Base-by-base conservation (phyloP, 2,888 invertebrate species). In the Aspidiotus rigidus region DNA sequence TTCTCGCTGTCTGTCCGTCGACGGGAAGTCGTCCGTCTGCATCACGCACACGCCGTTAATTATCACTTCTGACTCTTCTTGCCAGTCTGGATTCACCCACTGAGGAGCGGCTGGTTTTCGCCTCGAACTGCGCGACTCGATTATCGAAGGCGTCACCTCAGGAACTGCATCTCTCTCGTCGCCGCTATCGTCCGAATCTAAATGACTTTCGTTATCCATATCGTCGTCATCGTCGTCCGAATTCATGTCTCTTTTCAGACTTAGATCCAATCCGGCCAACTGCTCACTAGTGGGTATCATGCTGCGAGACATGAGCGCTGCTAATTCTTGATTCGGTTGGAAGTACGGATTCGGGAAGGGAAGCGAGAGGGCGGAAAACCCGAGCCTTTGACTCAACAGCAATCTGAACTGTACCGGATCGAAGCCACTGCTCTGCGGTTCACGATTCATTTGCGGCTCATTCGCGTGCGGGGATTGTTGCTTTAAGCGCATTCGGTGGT, bases 401-500 rank as follows among this genome's bases (percentile, higher is more conserved):
- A 93, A 82, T 75, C 93, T 84, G 80, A 94, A 94, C 79, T 93
- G 93, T 73, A 92, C 90, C 40, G 93, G 93, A 79, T 94, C 94
- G 79, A 94, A 93, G 56, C 88, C 86, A 72, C 79, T 79, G 41
- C 83, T 79, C 62, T 80, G 81, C 28, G 86, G 83, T 53, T 87
- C 61, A 1, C 62, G 62, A 44, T n/a, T 59, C 67, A 67, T 69
- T 64, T 71, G 67, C 54, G 73, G 57, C 54, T 67, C 70, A 64
- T n/a, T 72, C 64, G 15, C 73, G 64, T 70, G 90, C 1, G 91
- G 90, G 66, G 87, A 86, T 77, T 91, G 90, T 77, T 93, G 92
- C 80, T 97, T 97, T 77, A 95, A 85, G 72, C 99, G 85, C 94
- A 99, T 99, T 75, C 99, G 87, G 78, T 99, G 97, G 79, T 99